These are phyloP conservation scores for Gymnorhina tibicen DNA, from an alignment of 2,113 vertebrate species.

Conservation along the genomic window DNA sequence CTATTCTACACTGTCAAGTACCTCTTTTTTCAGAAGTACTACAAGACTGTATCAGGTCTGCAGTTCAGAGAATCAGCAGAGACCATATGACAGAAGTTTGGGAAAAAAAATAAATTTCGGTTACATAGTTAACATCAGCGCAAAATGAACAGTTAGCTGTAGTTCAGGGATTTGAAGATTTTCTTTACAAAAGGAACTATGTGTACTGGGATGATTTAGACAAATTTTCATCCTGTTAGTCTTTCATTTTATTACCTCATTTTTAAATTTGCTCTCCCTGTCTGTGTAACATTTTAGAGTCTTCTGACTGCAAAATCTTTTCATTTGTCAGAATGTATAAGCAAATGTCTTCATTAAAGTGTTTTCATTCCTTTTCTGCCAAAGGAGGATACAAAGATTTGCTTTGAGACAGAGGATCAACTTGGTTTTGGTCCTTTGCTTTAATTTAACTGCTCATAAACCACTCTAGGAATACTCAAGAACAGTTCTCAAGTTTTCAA, in stretches of 20 bases:
- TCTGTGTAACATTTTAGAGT: neutral
- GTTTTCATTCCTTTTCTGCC: neutral
- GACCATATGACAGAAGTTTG: neutral
- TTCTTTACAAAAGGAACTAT: neutral
- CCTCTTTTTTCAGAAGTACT: neutral
- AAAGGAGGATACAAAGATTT: neutral
- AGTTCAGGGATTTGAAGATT: neutral
- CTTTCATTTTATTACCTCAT: neutral
- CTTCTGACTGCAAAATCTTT: neutral
- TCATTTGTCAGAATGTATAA: neutral
- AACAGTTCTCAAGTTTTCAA: neutral
- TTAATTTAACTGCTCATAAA: neutral
- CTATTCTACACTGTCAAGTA: neutral
- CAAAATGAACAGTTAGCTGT: neutral
- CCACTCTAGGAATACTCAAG: neutral
- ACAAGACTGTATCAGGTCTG: fast-evolving
- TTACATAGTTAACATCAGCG: neutral
- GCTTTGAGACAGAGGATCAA: neutral
- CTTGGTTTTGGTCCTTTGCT: neutral
- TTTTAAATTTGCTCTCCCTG: neutral
- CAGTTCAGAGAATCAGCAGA: neutral
- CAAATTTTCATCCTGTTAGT: neutral
- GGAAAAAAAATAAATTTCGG: neutral
- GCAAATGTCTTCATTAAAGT: neutral
- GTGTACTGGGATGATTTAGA: neutral